Evolutionary conservation across 1,140 invertebrate genomes (phyloP).

Genomic region (Bombus turneri): DNA sequence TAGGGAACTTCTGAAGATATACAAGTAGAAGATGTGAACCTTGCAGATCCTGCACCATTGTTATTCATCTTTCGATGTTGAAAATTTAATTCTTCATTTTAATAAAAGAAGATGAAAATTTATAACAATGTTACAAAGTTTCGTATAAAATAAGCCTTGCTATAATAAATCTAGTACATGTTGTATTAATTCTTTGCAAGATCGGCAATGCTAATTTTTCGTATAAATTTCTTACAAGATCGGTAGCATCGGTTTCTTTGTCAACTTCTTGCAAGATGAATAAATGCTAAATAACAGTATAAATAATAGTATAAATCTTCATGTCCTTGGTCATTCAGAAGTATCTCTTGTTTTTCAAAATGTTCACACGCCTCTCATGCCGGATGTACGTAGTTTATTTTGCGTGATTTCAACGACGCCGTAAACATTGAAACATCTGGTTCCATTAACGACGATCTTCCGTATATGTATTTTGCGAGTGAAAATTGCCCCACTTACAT

Average conservation of each 20-base stretch:
- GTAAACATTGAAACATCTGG: conserved; percentile 28
- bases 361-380: neutral
- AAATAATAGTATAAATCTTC: neutral
- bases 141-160: too few relatives aligned
- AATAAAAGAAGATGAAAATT: neutral
- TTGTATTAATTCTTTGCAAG: too few relatives aligned
- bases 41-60: neutral
- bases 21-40: neutral
- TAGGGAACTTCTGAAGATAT: neutral
- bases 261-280: too few relatives aligned
- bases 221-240: too few relatives aligned
- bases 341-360: neutral
- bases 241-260: too few relatives aligned
- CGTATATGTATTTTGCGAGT: neutral
- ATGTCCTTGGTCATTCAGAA: neutral
- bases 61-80: neutral
- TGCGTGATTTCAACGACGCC: neutral
- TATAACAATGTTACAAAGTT: neutral
- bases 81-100: neutral
- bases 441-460: neutral
- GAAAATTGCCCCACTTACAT: neutral
- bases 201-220: neutral
- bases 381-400: conserved; percentile 1
- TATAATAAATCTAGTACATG: too few relatives aligned
- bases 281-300: neutral